phyloP scores from a whole-genome alignment of 2,113 vertebrate genomes.

The Oplegnathus fasciatus region DNA sequence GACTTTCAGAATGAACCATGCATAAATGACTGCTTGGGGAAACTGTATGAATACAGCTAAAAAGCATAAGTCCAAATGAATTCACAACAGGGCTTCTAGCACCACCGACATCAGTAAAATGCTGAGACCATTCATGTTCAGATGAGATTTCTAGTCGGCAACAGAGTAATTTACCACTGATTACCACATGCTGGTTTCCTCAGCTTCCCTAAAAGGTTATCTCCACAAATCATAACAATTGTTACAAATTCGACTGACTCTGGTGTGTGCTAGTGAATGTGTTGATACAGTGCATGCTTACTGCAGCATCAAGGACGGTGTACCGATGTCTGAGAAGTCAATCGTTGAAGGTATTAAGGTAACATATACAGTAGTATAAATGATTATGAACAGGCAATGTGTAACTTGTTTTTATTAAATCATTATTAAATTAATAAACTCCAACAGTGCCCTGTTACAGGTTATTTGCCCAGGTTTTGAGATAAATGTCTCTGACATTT shows the following conservation, averaged over 20 bases:
- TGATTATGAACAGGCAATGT: not conserved
- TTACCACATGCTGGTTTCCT: constrained; percentile 32
- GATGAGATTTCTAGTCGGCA: constrained; percentile 33
- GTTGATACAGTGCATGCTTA: not conserved
- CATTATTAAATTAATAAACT: not conserved
- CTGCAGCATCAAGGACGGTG: not conserved
- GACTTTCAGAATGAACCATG: constrained; percentile 27
- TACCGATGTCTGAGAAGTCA: not conserved
- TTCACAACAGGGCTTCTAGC: constrained; percentile 37
- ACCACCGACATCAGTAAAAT: constrained; percentile 20
- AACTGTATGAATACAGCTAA: constrained; percentile 22
- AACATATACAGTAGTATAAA: not conserved
- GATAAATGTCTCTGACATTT: not conserved
- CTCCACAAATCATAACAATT: constrained; percentile 26
- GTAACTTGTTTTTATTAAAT: too few relatives aligned
- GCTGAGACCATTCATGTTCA: constrained; percentile 23
- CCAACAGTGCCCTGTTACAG: not conserved
- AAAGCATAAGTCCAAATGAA: constrained; percentile 25
- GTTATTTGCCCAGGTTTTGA: not conserved
- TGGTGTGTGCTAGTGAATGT: constrained; percentile 2
- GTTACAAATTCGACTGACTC: not conserved
- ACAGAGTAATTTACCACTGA: constrained; percentile 25
- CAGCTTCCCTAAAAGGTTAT: constrained; percentile 41
- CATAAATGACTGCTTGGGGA: constrained; percentile 8
- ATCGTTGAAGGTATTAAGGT: not conserved